Evolutionary conservation across 2,797 vertebrate species (phyloP), one percentile per base, ranked within the genome.

Genomic region (Eospalax fontanierii): DNA sequence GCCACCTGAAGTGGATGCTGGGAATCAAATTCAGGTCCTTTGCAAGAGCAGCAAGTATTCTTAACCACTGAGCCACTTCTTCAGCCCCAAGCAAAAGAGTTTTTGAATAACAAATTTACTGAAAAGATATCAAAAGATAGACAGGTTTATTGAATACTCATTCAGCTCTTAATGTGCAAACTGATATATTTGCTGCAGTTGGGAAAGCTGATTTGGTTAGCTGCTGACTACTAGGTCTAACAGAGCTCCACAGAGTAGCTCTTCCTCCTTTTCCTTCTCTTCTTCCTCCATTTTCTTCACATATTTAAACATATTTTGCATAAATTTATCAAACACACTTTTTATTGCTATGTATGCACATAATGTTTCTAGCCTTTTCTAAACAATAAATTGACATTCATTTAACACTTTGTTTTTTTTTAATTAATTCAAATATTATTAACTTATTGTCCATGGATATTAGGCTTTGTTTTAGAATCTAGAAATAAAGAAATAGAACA

Each of bases 51-150:
- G 12, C 12, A 54, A 54, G 50, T 14, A 15, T 12, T 54, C 50
- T 54, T 54, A 10, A 14, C 14, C 50, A 54, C 50, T 54, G 50
- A 54, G 50, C 50, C 50, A 54, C 14, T 12, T 54, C 50, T 9
- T 12, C 50, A 54, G 50, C 12, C 50, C 50, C 24, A 57, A 16
- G 66, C 18, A 24, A 43, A 33, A 33, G 33, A 75, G 15, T 28
- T 90, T 95, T 88, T 82, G 71, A 97, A 87, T 89, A 92, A 82
- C 43, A 75, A 50, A 85, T 86, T 65, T 93, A 82, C 38, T 90
- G 30, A 93, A 89, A 96, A 11, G 4, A 4, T 71, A 65, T 75
- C 28, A 79, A 87, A 93, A 78, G 6, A 26, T n/a, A n/a, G n/a
- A n/a, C 46, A 66, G 38, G 65, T 73, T 24, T 70, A 87, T 74